These are phyloP conservation scores for Terrapene triunguis DNA, from an alignment of 2,113 vertebrate genomes.

Conservation along the genomic window DNA sequence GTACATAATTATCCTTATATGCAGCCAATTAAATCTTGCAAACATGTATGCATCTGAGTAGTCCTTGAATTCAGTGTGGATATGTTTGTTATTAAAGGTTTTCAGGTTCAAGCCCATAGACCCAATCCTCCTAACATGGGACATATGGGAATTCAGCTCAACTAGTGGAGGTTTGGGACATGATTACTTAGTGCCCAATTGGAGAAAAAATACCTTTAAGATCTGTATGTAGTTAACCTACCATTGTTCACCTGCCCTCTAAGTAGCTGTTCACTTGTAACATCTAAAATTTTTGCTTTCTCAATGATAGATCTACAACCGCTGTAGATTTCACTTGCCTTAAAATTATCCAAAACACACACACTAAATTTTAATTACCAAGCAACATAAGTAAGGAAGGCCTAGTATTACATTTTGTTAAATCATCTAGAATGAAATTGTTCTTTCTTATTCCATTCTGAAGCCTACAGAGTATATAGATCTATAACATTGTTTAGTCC, in stretches of 20 bases:
- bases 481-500: not conserved
- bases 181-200: fast-evolving
- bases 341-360: not conserved
- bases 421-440: not conserved
- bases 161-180: fast-evolving
- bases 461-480: not conserved
- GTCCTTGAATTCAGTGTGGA: not conserved
- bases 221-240: fast-evolving
- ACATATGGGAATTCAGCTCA: not conserved
- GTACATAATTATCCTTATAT: not conserved
- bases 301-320: not conserved
- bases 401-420: not conserved
- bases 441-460: not conserved
- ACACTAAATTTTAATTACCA: not conserved
- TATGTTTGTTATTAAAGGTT: not conserved
- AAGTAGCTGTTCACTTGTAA: not conserved
- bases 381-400: not conserved
- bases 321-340: not conserved
- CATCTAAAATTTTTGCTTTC: not conserved
- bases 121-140: not conserved
- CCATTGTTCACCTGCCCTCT: not conserved
- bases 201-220: not conserved
- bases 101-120: not conserved
- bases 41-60: not conserved
- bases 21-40: not conserved